Conservation (phyloP, 2,797 vertebrate species). For the Spinibarbus caldwelli region DNA sequence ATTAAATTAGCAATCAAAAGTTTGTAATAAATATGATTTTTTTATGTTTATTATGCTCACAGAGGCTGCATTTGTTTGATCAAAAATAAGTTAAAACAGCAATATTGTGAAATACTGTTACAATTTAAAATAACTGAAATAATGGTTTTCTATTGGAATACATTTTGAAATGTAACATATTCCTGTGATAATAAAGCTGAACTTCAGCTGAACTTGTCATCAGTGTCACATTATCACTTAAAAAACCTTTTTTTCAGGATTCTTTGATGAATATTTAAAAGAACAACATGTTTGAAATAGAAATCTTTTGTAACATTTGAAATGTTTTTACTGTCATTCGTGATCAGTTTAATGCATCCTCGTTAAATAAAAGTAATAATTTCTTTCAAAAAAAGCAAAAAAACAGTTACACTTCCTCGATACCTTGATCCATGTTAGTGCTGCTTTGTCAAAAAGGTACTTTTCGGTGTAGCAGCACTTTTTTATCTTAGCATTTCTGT, state of each 20-base stretch:
- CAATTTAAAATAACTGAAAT: neutral
- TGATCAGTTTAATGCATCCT: neutral
- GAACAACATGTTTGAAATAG: neutral
- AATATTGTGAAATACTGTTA: neutral
- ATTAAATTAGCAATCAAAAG: neutral
- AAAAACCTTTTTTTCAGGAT: neutral
- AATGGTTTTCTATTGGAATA: neutral
- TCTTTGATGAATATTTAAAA: neutral
- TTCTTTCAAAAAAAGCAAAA: neutral
- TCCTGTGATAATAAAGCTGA: neutral
- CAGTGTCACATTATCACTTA: neutral
- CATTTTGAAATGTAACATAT: neutral
- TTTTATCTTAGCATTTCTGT: constrained; percentile 55
- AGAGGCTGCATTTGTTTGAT: neutral
- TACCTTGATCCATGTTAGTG: neutral
- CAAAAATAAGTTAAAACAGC: neutral
- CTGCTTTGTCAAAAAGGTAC: neutral
- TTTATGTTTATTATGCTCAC: neutral
- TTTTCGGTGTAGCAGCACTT: neutral
- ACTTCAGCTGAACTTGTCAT: no score
- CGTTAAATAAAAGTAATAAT: neutral
- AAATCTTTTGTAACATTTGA: neutral
- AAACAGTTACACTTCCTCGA: neutral
- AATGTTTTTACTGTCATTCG: neutral
- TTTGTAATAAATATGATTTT: neutral